Evolutionary conservation across 2,888 invertebrate species (phyloP).

Genomic region (Toxonevra muliebris): DNA sequence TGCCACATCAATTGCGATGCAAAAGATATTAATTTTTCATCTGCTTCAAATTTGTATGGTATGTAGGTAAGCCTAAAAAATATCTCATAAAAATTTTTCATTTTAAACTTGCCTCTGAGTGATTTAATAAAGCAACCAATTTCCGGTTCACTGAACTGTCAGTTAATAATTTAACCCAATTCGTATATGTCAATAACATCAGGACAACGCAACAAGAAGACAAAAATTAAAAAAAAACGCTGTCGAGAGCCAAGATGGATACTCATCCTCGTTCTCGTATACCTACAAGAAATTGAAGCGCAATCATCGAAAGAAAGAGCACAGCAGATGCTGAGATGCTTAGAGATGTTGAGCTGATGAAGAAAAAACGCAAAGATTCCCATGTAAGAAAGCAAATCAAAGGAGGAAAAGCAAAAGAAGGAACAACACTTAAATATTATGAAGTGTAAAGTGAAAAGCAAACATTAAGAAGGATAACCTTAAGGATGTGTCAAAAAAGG

Average conservation of each 20-base stretch:
- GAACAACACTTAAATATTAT: slow-evolving; percentile 48
- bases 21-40: too few species aligned
- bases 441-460: slow-evolving; percentile 58
- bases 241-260: too few species aligned
- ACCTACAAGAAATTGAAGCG: slow-evolving; percentile 28
- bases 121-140: slow-evolving; percentile 56
- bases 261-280: too few species aligned
- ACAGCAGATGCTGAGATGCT: too few species aligned
- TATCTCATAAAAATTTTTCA: not conserved
- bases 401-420: slow-evolving; percentile 24
- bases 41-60: too few species aligned
- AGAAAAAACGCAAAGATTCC: too few species aligned
- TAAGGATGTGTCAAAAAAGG: slow-evolving; percentile 26
- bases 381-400: slow-evolving; percentile 20
- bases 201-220: slow-evolving; percentile 29
- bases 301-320: slow-evolving; percentile 32
- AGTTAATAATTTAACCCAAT: slow-evolving; percentile 59
- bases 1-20: too few species aligned
- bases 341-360: too few species aligned
- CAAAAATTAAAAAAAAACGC: slow-evolving; percentile 8
- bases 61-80: not conserved
- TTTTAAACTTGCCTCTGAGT: slow-evolving; percentile 1
- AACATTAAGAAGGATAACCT: slow-evolving; percentile 48
- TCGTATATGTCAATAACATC: slow-evolving; percentile 61
- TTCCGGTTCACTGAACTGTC: slow-evolving; percentile 60